Evolutionary conservation across 2,797 vertebrate species (phyloP).

Genomic region (Loriculus beryllinus): DNA sequence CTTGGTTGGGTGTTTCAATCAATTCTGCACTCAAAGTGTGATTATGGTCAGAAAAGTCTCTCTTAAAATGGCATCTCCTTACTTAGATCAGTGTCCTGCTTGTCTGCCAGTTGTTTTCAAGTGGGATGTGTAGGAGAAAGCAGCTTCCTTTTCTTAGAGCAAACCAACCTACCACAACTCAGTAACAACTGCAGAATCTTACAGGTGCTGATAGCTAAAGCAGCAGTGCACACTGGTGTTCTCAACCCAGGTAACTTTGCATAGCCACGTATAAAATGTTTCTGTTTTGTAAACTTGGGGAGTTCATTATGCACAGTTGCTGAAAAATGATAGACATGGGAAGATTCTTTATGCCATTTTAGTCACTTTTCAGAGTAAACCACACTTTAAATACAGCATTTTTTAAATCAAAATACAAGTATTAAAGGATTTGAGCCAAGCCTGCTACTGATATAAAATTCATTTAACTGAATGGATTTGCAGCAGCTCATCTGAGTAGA

Average conservation of each 20-base stretch:
- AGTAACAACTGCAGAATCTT: neutral
- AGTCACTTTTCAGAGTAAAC: conserved; percentile 9
- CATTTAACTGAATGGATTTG: neutral
- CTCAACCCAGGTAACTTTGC: neutral
- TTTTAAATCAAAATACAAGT: neutral
- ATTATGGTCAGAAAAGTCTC: conserved; percentile 44
- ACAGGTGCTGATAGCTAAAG: neutral
- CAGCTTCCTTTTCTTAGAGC: neutral
- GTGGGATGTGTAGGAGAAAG: neutral
- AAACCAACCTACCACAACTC: neutral
- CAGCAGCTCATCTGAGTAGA: neutral
- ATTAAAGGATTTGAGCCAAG: conserved; percentile 24
- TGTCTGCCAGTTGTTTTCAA: neutral
- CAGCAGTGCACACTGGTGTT: neutral
- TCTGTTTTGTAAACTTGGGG: neutral
- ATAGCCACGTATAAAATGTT: neutral
- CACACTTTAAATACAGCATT: conserved; percentile 18
- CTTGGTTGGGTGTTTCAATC: conserved; percentile 26
- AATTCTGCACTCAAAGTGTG: conserved; percentile 43
- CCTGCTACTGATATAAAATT: neutral
- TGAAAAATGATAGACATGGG: neutral
- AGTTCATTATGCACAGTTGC: neutral
- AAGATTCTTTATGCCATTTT: conserved; percentile 1
- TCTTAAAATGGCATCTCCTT: conserved; percentile 34
- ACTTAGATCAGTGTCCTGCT: neutral